phyloP scores from a whole-genome alignment of 2,797 vertebrate genomes.

The Darevskia mixta region DNA sequence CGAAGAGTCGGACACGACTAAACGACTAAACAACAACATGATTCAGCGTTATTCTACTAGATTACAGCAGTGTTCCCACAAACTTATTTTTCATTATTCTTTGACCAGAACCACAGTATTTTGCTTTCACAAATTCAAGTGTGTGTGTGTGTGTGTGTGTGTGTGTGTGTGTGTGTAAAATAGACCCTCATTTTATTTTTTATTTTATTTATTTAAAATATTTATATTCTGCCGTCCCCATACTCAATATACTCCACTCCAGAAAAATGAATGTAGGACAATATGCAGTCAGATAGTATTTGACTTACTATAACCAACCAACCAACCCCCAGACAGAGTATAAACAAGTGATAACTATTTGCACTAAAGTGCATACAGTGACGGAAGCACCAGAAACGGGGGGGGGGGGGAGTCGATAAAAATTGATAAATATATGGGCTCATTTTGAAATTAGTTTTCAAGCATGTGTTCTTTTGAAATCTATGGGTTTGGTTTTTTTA shows the following conservation, averaged over 20 bases:
- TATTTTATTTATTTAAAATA: slow-evolving; percentile 6
- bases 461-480: background rate
- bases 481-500: background rate
- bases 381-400: background rate
- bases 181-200: background rate
- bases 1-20: no score
- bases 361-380: background rate
- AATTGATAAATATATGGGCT: background rate
- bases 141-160: background rate
- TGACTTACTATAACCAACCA: background rate
- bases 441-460: background rate
- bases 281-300: background rate
- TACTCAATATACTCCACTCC: background rate
- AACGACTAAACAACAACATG: no score
- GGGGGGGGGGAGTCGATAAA: background rate
- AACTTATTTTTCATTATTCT: slow-evolving; percentile 18
- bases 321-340: background rate
- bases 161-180: background rate
- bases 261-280: slow-evolving; percentile 7
- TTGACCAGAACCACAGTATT: background rate
- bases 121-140: background rate
- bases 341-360: slow-evolving; percentile 22
- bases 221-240: background rate
- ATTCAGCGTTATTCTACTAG: background rate
- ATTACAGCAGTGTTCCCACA: background rate